phyloP scores from a whole-genome alignment of 64 coral and sea anemone species.

The Montipora efflorescens region DNA sequence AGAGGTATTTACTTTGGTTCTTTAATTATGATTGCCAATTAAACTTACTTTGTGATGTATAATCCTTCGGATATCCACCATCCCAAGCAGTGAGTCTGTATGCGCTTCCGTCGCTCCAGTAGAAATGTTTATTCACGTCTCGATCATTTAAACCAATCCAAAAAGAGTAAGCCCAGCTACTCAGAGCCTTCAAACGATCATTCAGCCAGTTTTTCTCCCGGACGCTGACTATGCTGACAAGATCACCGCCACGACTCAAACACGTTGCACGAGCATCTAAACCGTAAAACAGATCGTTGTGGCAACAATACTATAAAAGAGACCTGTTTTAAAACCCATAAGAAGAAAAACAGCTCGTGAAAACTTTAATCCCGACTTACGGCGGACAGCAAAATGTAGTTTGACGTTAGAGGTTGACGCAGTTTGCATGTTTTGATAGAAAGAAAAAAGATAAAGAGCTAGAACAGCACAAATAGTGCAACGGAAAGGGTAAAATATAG shows the following conservation, averaged over 20 bases:
- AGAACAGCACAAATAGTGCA: too few relatives aligned
- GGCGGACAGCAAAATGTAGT: too few relatives aligned
- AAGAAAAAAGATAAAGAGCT: too few relatives aligned
- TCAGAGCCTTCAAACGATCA: slow-evolving; percentile 76
- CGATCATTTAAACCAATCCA: slow-evolving; percentile 93
- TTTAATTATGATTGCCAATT: too few relatives aligned
- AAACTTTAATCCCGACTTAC: too few relatives aligned
- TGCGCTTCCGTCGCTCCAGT: slow-evolving; percentile 86
- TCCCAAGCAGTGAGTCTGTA: slow-evolving; percentile 83
- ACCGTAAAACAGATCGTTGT: background rate
- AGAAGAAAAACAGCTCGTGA: too few relatives aligned
- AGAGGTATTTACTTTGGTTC: too few relatives aligned
- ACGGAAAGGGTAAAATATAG: too few relatives aligned
- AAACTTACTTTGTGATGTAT: slow-evolving; percentile 52
- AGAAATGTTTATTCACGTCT: slow-evolving; percentile 62
- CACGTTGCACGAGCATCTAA: slow-evolving; percentile 85
- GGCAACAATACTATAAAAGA: background rate
- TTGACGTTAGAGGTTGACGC: too few relatives aligned
- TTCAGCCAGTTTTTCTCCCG: slow-evolving; percentile 76
- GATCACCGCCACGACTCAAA: slow-evolving; percentile 73
- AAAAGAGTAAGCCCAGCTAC: slow-evolving; percentile 62
- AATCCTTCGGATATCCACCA: slow-evolving; percentile 74
- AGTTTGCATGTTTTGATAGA: too few relatives aligned
- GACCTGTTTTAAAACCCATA: background rate
- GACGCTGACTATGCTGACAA: slow-evolving; percentile 76